Percentiles rank a stretch among this genome's conserved stretches.
Evolutionary conservation across 2,113 vertebrate genomes (phyloP).

Genomic region (Excalfactoria chinensis): DNA sequence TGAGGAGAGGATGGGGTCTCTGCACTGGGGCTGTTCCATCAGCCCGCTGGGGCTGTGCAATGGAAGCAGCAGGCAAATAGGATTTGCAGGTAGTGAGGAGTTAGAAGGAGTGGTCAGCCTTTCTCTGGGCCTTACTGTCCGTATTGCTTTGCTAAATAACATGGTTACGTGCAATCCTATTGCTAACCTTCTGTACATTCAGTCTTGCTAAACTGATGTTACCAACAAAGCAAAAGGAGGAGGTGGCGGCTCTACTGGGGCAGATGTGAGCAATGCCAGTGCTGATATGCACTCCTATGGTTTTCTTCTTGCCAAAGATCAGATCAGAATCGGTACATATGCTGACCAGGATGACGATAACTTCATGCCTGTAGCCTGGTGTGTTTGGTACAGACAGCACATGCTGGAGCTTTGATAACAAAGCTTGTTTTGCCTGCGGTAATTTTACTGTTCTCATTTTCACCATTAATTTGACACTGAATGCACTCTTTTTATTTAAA

Average conservation of each 20-base stretch:
- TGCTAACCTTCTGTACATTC: not conserved
- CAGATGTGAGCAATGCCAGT: not conserved
- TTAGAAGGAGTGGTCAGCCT: not conserved
- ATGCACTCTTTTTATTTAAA: not conserved
- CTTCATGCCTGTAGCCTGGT: not conserved
- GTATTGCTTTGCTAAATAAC: fast-evolving
- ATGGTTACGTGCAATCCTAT: fast-evolving
- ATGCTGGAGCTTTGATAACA: not conserved
- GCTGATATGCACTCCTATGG: not conserved
- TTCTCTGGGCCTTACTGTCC: not conserved
- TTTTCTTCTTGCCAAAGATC: conserved; percentile 7
- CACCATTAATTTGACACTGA: not conserved
- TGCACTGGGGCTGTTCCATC: not conserved
- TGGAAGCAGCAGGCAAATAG: fast-evolving
- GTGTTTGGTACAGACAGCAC: not conserved
- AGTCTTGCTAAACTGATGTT: not conserved
- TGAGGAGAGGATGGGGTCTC: not conserved
- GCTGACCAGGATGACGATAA: not conserved
- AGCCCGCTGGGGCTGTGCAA: fast-evolving
- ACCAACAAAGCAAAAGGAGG: not conserved
- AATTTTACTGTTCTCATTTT: not conserved
- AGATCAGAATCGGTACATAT: not conserved
- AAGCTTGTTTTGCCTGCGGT: not conserved
- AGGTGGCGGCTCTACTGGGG: fast-evolving
- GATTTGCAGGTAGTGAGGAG: not conserved